Percentiles rank a stretch among this genome's conserved stretches.
phyloP scores from a whole-genome alignment of 1,140 invertebrate genomes.

The Pachyrhynchus sulphureomaculatus region DNA sequence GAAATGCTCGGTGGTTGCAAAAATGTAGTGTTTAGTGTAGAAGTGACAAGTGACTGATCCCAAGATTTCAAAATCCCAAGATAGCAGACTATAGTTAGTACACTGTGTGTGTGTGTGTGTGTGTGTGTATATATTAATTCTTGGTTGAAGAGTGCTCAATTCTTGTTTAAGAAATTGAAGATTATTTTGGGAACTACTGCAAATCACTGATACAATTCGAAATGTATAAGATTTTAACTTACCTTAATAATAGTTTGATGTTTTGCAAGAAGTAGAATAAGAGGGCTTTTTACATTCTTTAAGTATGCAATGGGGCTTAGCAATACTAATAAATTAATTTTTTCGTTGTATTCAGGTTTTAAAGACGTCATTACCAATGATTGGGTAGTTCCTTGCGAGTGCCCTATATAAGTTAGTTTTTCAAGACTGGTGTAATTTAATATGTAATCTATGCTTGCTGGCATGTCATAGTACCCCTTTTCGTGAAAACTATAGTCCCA shows the following conservation, averaged over 20 bases:
- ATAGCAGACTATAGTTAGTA: no score
- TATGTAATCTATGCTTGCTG: slow-evolving; percentile 63
- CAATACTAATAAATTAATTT: slow-evolving; percentile 56
- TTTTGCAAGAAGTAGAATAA: slow-evolving; percentile 3
- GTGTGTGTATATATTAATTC: no score
- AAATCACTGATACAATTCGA: no score
- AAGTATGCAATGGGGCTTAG: slow-evolving; percentile 61
- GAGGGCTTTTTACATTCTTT: slow-evolving; percentile 15
- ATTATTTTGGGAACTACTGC: no score
- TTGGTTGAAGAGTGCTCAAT: no score
- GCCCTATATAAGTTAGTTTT: slow-evolving; percentile 58
- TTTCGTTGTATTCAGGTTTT: slow-evolving; percentile 57
- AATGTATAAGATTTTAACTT: no score
- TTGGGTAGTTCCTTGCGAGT: slow-evolving; percentile 61
- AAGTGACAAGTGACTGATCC: no score
- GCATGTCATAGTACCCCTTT: slow-evolving; percentile 65
- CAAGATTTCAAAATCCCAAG: no score
- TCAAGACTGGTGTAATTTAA: slow-evolving; percentile 53
- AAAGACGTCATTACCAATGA: slow-evolving; percentile 58
- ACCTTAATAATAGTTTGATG: slow-evolving; percentile 10
- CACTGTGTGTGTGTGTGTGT: no score
- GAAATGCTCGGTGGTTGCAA: no score
- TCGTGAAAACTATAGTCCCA: slow-evolving; percentile 64
- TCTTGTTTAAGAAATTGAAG: no score
- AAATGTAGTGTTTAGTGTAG: no score